Evolutionary conservation across 2,888 invertebrate genomes (phyloP).

Genomic region (Hydrotaea cyrtoneurina): DNA sequence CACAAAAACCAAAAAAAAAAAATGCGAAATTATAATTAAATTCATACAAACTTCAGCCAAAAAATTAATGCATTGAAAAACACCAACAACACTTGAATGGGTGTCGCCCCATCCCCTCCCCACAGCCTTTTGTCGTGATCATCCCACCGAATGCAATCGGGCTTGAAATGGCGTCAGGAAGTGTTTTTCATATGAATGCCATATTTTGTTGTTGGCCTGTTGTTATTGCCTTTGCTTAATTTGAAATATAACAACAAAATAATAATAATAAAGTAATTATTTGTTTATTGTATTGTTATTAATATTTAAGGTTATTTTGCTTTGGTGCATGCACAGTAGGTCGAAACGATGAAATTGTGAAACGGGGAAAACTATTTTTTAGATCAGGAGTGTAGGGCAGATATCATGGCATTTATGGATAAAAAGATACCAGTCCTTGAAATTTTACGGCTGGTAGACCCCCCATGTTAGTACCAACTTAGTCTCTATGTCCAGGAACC

Average conservation of each 20-base stretch:
- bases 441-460: too few species aligned
- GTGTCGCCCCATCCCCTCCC: too few species aligned
- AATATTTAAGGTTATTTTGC: not conserved
- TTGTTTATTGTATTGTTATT: not conserved
- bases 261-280: constrained; percentile 11
- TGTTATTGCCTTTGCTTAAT: not conserved
- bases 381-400: too few species aligned
- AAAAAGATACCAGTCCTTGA: too few species aligned
- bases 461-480: too few species aligned
- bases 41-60: not conserved
- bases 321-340: not conserved
- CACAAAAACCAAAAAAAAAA: not conserved
- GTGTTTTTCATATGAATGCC: not conserved
- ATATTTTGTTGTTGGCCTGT: not conserved
- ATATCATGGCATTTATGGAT: too few species aligned
- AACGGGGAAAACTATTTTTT: too few species aligned
- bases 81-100: not conserved
- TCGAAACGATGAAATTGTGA: too few species aligned
- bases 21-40: not conserved
- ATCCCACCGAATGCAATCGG: too few species aligned
- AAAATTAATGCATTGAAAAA: not conserved
- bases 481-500: too few species aligned
- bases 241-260: too few species aligned
- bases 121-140: too few species aligned
- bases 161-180: not conserved